Conservation (phyloP, 2,888 invertebrate genomes). For the Tetheella fluctuosa region DNA sequence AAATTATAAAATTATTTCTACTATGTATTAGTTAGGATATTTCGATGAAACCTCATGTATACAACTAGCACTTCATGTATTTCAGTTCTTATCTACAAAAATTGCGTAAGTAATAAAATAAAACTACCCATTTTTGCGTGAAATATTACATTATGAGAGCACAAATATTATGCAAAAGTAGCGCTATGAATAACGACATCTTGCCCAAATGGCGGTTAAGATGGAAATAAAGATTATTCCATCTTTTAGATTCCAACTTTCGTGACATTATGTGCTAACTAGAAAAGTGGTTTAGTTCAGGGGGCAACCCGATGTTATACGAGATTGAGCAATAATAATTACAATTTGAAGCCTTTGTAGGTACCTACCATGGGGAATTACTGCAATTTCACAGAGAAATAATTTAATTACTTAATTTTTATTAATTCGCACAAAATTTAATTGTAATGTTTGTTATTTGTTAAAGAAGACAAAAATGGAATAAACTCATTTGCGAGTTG, state of each 20-base stretch:
- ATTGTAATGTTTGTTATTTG: too few relatives aligned
- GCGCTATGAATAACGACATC: slow-evolving; percentile 35
- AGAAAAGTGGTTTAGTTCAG: slow-evolving; percentile 4
- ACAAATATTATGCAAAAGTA: slow-evolving; percentile 40
- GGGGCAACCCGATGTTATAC: background rate
- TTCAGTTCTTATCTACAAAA: slow-evolving; percentile 1
- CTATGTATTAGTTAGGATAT: too few relatives aligned
- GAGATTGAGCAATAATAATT: too few relatives aligned
- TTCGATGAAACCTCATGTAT: background rate
- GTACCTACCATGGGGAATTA: background rate
- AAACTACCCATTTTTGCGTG: slow-evolving; percentile 17
- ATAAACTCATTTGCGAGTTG: too few relatives aligned
- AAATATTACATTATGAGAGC: slow-evolving; percentile 25
- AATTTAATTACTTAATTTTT: too few relatives aligned
- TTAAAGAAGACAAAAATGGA: too few relatives aligned
- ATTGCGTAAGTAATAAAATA: slow-evolving; percentile 22
- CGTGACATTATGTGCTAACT: slow-evolving; percentile 28
- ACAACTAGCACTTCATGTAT: background rate
- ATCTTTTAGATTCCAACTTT: slow-evolving; percentile 29
- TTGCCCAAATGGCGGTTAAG: slow-evolving; percentile 39
- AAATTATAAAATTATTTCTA: too few relatives aligned
- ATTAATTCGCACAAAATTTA: too few relatives aligned
- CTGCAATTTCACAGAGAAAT: background rate
- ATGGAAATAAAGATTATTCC: slow-evolving; percentile 49
- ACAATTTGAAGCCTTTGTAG: background rate